phyloP scores from a whole-genome alignment of 2,888 invertebrate genomes.

The Muscina levida region DNA sequence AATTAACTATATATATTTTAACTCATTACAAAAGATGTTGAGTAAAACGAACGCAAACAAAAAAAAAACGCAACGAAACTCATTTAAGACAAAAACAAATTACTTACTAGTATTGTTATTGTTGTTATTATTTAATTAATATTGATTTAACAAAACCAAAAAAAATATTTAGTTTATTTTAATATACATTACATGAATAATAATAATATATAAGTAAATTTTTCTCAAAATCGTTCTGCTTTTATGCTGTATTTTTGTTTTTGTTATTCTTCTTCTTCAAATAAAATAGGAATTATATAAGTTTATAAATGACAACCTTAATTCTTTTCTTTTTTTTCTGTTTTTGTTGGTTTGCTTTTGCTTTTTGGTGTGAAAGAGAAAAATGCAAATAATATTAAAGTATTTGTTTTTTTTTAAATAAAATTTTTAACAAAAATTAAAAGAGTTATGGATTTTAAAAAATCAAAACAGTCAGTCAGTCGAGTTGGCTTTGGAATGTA shows the following conservation, averaged over 20 bases:
- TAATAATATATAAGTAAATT: neutral
- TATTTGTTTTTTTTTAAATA: constrained; percentile 22
- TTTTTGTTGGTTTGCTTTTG: constrained; percentile 1
- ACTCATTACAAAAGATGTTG: constrained; percentile 28
- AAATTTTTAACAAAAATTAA: constrained; percentile 2
- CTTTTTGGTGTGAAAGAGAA: constrained; percentile 25
- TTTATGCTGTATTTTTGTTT: constrained; percentile 20
- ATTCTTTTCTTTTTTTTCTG: constrained; percentile 58
- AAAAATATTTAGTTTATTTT: neutral
- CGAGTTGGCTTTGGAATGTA: too few species aligned
- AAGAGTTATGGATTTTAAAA: neutral
- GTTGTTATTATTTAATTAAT: neutral
- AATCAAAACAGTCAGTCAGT: too few species aligned
- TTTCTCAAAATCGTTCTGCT: constrained; percentile 71
- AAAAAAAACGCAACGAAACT: neutral
- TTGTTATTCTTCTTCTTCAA: constrained; percentile 66
- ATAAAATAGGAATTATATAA: constrained; percentile 66
- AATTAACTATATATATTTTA: constrained; percentile 54
- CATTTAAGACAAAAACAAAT: too few species aligned
- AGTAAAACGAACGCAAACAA: constrained; percentile 5
- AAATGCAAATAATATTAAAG: constrained; percentile 10
- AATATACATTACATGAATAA: neutral
- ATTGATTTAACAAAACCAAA: constrained; percentile 3
- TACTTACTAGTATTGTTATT: constrained; percentile 34
- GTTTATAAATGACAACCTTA: constrained; percentile 70